Percentiles rank a stretch among this genome's conserved stretches.
Evolutionary conservation across 2,888 invertebrate genomes (phyloP).

Genomic region (Hyppa rectilinea): DNA sequence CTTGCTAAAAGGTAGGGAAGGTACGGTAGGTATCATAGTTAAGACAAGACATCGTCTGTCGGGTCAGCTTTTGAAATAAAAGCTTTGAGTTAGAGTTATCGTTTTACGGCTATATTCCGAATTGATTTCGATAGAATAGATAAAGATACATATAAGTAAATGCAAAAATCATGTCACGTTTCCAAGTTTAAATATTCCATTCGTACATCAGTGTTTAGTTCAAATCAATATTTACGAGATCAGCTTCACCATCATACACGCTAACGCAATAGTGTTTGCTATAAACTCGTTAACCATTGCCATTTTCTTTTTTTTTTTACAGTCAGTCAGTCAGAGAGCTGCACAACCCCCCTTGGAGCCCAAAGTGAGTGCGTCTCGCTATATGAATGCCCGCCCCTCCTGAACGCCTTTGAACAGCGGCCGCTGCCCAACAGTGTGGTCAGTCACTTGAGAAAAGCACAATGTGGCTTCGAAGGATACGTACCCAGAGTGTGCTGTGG

Average conservation of each 20-base stretch:
- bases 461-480: constrained; percentile 89
- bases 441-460: constrained; percentile 86
- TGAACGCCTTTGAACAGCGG: constrained; percentile 81
- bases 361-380: constrained; percentile 87
- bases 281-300: background rate
- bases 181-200: background rate
- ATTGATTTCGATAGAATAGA: background rate
- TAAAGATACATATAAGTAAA: background rate
- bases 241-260: background rate
- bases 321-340: constrained; percentile 80
- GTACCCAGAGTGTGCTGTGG: constrained; percentile 90
- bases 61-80: too few relatives aligned
- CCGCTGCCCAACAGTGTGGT: constrained; percentile 79
- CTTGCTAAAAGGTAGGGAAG: too few relatives aligned
- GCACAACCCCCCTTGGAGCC: constrained; percentile 82
- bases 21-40: too few relatives aligned
- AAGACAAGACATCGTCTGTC: too few relatives aligned
- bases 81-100: too few relatives aligned
- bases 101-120: background rate
- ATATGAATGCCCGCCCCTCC: constrained; percentile 84
- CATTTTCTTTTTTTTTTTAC: constrained; percentile 31
- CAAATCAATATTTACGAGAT: background rate
- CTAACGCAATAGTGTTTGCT: too few relatives aligned
- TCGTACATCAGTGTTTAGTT: background rate
- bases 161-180: background rate